These are phyloP conservation scores for Leptatherina wallacei DNA, from an alignment of 2,797 vertebrate genomes.

Conservation along the genomic window DNA sequence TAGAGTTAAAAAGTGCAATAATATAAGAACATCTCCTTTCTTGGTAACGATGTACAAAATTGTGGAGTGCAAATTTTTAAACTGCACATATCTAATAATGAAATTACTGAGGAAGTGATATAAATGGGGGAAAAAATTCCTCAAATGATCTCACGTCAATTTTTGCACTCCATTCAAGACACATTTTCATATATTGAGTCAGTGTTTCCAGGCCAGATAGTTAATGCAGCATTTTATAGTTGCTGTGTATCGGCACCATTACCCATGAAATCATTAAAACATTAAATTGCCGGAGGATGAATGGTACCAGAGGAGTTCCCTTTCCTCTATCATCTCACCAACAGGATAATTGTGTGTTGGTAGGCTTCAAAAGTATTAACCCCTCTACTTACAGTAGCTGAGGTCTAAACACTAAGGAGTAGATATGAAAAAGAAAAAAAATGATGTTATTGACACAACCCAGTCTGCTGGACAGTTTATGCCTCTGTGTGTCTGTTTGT, in stretches of 20 bases:
- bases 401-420: conserved; percentile 40
- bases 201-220: conserved; percentile 39
- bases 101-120: background rate
- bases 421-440: conserved; percentile 11
- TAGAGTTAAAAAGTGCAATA: conserved; percentile 3
- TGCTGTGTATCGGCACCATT: conserved; percentile 57
- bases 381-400: conserved; percentile 22
- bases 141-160: background rate
- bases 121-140: background rate
- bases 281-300: conserved; percentile 39
- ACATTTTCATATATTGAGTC: conserved; percentile 9
- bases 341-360: conserved; percentile 23
- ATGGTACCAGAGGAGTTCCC: conserved; percentile 21
- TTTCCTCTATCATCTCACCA: conserved; percentile 11
- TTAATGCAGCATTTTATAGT: conserved; percentile 65
- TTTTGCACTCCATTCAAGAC: conserved; percentile 13
- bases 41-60: background rate
- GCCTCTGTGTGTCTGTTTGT: conserved; percentile 6
- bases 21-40: background rate
- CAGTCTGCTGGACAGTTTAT: conserved; percentile 19
- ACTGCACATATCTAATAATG: background rate
- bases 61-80: background rate
- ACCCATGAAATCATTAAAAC: conserved; percentile 60
- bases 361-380: conserved; percentile 36
- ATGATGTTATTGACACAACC: conserved; percentile 28